Base-by-base conservation (phyloP, 2,888 invertebrate genomes). In the Liodrosophila aerea region DNA sequence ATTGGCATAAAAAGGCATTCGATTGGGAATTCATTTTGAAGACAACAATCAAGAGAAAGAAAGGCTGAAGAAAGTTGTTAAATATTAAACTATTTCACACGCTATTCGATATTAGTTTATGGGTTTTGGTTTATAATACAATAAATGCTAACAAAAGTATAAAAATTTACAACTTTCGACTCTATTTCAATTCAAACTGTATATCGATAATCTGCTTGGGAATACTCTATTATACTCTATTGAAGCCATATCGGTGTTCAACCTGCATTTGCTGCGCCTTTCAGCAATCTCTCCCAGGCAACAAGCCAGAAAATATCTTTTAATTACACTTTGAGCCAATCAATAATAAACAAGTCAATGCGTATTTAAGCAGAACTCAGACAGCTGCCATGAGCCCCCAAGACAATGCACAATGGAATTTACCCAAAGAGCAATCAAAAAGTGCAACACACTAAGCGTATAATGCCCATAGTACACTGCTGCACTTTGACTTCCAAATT, bases 401-500 rank as follows among this genome's bases (percentile, higher is more conserved):
- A 34, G 75, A 64, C 52, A 57, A 44, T 45, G n/a, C 33, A 41
- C n/a, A 49, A 7, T 29, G 33, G 29, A 7, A 15, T 13, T 41
- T 54, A 13, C 46, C 53, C 47, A 44, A 7, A 11, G 15, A 53
- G 29, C 75, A 66, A 70, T 73, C 65, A 71, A 67, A 62, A 47
- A 57, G 52, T 57, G 63, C 63, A 80, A 45, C 57, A 39, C 61
- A 49, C 70, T 83, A 80, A 85, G 85, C 73, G 76, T 47, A 74
- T 81, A 83, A 85, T 75, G 63, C 71, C 8, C 22, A 22, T 22
- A 22, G 22, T 22, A 22, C 5, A 11, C 40, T 64, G 52, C 67
- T 78, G 83, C 85, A 75, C 85, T 83, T 76, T 85, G 81, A 85
- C 81, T 81, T 69, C 69, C 71, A 73, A 85, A 80, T 81, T 83